Conservation (phyloP, 2,888 invertebrate species). For the Drosophila kanekoi region DNA sequence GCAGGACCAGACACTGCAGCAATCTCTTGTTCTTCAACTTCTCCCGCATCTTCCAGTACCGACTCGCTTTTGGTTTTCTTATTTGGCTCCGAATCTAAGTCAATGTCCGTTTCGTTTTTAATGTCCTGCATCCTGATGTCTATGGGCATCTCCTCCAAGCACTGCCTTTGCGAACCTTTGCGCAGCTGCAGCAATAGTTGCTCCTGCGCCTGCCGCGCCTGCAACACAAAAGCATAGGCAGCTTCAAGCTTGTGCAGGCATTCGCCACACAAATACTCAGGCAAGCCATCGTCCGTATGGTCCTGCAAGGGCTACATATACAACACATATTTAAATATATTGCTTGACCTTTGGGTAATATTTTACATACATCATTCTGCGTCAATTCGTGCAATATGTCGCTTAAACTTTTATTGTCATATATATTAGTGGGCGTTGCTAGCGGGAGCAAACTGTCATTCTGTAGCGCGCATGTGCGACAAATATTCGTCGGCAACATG, state of each 20-base stretch:
- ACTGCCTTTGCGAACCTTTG: slow-evolving; percentile 34
- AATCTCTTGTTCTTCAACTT: background rate
- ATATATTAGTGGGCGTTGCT: slow-evolving; percentile 36
- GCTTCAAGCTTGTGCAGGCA: slow-evolving; percentile 69
- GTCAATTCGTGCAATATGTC: slow-evolving; percentile 67
- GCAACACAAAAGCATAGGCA: slow-evolving; percentile 71
- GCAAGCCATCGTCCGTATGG: slow-evolving; percentile 54
- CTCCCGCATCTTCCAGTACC: background rate
- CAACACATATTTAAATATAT: background rate
- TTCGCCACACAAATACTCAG: slow-evolving; percentile 64
- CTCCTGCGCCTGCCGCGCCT: slow-evolving; percentile 65
- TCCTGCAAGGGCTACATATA: slow-evolving; percentile 50
- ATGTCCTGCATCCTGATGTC: slow-evolving; percentile 67
- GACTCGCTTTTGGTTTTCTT: background rate
- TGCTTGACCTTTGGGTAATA: no score
- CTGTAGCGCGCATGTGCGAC: slow-evolving; percentile 62
- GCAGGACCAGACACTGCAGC: background rate
- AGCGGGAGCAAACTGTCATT: slow-evolving; percentile 38
- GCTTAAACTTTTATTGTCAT: slow-evolving; percentile 48
- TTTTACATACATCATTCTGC: slow-evolving; percentile 59
- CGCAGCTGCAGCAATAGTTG: slow-evolving; percentile 49
- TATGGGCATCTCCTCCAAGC: slow-evolving; percentile 76
- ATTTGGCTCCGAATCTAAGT: slow-evolving; percentile 1
- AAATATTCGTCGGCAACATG: slow-evolving; percentile 55
- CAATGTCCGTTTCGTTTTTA: slow-evolving; percentile 64